Evolutionary conservation across 2,888 invertebrate genomes (phyloP).

Genomic region (Nomada ruficornis): DNA sequence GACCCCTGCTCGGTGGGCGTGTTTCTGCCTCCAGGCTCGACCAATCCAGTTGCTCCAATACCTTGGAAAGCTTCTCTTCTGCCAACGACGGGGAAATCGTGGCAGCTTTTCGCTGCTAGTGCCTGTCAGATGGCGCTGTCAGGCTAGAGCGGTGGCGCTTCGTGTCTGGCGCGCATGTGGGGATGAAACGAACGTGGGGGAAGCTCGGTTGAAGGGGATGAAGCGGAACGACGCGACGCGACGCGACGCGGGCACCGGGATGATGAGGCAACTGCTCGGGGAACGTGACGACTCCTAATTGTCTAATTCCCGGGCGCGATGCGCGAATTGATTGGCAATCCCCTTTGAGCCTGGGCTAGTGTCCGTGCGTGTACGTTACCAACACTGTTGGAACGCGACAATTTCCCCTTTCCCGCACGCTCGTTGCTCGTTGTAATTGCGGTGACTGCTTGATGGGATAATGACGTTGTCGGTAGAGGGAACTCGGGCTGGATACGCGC

Average conservation of each 20-base stretch:
- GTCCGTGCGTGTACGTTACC: slow-evolving; percentile 13
- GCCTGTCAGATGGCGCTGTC: slow-evolving; percentile 49
- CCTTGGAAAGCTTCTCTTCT: not conserved
- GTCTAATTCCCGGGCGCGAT: slow-evolving; percentile 83
- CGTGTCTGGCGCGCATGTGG: slow-evolving; percentile 36
- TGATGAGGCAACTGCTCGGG: slow-evolving; percentile 67
- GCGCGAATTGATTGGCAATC: slow-evolving; percentile 82
- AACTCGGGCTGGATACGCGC: not conserved
- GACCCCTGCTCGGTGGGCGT: slow-evolving; percentile 76
- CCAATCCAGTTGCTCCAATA: slow-evolving; percentile 28
- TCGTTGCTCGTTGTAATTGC: not conserved
- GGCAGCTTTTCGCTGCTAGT: slow-evolving; percentile 12
- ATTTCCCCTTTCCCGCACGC: not conserved
- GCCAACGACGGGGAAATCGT: not conserved
- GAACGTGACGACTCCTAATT: slow-evolving; percentile 84
- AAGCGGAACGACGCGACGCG: slow-evolving; percentile 53
- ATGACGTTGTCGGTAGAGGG: slow-evolving; percentile 26
- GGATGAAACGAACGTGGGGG: slow-evolving; percentile 43
- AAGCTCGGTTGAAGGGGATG: slow-evolving; percentile 50
- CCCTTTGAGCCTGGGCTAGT: slow-evolving; percentile 31
- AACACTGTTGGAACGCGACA: not conserved
- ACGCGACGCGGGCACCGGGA: slow-evolving; percentile 52
- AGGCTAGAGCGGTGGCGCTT: slow-evolving; percentile 39
- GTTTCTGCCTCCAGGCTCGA: not conserved
- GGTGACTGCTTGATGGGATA: slow-evolving; percentile 33